phyloP scores from a whole-genome alignment of 2,888 invertebrate genomes.

The Parnassius apollo region DNA sequence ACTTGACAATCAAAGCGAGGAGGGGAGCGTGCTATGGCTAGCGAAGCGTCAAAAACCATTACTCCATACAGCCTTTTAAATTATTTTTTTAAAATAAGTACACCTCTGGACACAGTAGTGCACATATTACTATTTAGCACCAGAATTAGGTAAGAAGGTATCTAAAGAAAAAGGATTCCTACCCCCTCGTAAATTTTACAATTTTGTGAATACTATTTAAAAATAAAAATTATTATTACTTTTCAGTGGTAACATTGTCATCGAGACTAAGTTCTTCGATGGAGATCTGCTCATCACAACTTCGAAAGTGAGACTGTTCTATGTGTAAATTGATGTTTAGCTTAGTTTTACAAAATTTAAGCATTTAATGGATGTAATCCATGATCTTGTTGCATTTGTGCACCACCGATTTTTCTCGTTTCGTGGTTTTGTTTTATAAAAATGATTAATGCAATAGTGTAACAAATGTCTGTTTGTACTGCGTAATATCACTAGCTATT shows the following conservation, averaged over 20 bases:
- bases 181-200: too few relatives aligned
- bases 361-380: slow-evolving; percentile 23
- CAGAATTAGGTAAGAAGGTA: too few relatives aligned
- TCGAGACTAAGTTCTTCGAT: slow-evolving; percentile 98
- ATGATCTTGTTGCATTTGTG: slow-evolving; percentile 14
- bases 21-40: too few relatives aligned
- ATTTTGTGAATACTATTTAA: too few relatives aligned
- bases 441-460: slow-evolving; percentile 2
- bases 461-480: not conserved
- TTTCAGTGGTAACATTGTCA: slow-evolving; percentile 96
- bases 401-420: slow-evolving; percentile 2
- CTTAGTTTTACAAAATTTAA: not conserved
- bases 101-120: too few relatives aligned
- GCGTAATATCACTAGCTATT: slow-evolving; percentile 3
- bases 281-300: slow-evolving; percentile 96
- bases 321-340: slow-evolving; percentile 83
- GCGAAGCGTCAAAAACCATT: too few relatives aligned
- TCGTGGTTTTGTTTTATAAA: not conserved
- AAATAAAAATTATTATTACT: slow-evolving; percentile 30
- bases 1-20: too few relatives aligned
- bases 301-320: slow-evolving; percentile 96
- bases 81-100: too few relatives aligned
- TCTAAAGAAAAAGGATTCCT: too few relatives aligned
- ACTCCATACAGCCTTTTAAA: too few relatives aligned
- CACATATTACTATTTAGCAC: too few relatives aligned